Base-by-base conservation (phyloP, 2,797 vertebrate genomes). In the Amazona finschi region DNA sequence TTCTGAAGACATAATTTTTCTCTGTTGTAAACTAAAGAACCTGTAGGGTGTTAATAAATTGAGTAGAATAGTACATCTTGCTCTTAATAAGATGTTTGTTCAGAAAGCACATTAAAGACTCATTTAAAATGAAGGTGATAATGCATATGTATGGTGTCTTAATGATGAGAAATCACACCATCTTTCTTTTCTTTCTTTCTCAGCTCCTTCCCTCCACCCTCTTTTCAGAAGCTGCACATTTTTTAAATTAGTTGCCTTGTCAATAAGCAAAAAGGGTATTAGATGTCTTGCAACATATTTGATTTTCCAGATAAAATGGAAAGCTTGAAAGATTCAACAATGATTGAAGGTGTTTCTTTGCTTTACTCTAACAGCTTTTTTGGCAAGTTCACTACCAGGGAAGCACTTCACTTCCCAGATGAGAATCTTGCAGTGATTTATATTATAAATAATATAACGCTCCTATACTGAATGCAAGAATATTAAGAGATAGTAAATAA, bases 81-180 rank as follows among this genome's bases (percentile, higher is more conserved):
- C 84, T 90, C 95, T 96, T 95, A 93, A 85, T 92, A 94, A 85
- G 92, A 58, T 61, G n/a, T 71, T 96, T 97, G 73, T 85, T 89
- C 87, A 88, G 82, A 96, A 79, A 75, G 52, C 28, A 81, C 82
- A 95, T 94, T 90, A 91, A 94, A 92, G 71, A 30, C 57, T 72
- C 39, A 84, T 84, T 87, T 76, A 84, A 89, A 87, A 95, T 0
- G n/a, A 94, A 95, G 82, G 79, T 2, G 82, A 83, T 96, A 95
- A 97, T 76, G 82, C 72, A 60, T 33, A 76, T 10, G 2, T 67
- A 73, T 17, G 21, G 76, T 33, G 31, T 79, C 67, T 93, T 80
- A 78, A 93, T 88, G 81, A 94, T 44, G 62, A 86, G 46, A 93
- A 94, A 82, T 95, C 81, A 94, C 91, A 94, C 77, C 70, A 90